A percentile compares a stretch with the other conserved stretches of the same genome.
Evolutionary conservation across 2,888 invertebrate genomes (phyloP).

Genomic region (Mechanitis messenoides): DNA sequence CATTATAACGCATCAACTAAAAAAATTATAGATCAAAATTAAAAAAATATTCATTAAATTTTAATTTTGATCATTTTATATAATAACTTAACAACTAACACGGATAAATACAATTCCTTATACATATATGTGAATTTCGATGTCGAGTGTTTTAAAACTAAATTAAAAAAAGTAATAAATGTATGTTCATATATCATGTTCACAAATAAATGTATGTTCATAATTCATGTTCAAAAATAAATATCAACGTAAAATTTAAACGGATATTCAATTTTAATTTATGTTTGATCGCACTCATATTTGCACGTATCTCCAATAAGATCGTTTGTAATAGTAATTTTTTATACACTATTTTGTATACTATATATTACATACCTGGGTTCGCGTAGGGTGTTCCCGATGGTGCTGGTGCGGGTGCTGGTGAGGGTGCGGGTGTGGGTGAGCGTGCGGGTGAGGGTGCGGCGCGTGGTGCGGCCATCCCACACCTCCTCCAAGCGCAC

Average conservation of each 20-base stretch:
- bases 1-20: conserved; percentile 3
- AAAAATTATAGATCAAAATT: conserved; percentile 7
- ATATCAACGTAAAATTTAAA: no score
- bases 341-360: no score
- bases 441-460: conserved; percentile 32
- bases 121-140: neutral
- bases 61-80: conserved; percentile 6
- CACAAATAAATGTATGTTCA: no score
- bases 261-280: no score
- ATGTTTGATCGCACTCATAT: no score
- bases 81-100: conserved; percentile 9
- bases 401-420: conserved; percentile 38
- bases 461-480: conserved; percentile 50
- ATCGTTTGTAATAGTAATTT: no score
- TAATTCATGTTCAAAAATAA: no score
- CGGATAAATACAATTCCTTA: conserved; percentile 10
- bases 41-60: neutral
- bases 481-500: conserved; percentile 56
- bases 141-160: neutral
- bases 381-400: conserved; percentile 39
- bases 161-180: neutral
- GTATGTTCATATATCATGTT: no score
- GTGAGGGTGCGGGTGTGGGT: conserved; percentile 34
- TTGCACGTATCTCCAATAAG: no score
- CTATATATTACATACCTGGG: conserved; percentile 42